Evolutionary conservation across 2,113 vertebrate genomes (phyloP).

Genomic region (Epinephelus lanceolatus): DNA sequence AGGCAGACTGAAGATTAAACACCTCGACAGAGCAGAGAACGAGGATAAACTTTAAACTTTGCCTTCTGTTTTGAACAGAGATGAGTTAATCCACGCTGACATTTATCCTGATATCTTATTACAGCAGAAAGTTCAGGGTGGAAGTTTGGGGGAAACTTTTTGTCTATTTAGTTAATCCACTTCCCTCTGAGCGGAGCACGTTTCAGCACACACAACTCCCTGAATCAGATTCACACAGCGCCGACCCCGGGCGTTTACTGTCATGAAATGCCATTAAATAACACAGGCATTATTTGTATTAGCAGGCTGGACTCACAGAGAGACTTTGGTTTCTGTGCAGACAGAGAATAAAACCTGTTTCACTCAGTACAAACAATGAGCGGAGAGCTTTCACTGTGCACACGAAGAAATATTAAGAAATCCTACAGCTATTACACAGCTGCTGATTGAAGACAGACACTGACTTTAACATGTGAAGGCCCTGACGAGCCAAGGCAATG

Average conservation of each 20-base stretch:
- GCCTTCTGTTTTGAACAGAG: background rate
- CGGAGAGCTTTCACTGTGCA: too few relatives aligned
- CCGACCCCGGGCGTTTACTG: background rate
- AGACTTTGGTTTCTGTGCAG: background rate
- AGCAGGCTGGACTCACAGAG: background rate
- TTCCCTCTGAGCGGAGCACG: background rate
- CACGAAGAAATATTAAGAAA: too few relatives aligned
- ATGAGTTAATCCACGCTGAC: constrained; percentile 24
- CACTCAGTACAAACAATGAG: background rate
- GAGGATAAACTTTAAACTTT: background rate
- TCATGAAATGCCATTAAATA: background rate
- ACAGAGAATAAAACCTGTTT: background rate
- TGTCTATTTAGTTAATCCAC: constrained; percentile 29
- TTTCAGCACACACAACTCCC: background rate
- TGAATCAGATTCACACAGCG: constrained; percentile 2
- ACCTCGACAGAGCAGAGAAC: background rate
- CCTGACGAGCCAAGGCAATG: too few relatives aligned
- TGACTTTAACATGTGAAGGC: too few relatives aligned
- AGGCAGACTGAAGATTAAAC: background rate
- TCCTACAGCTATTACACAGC: too few relatives aligned
- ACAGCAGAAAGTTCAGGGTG: background rate
- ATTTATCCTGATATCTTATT: constrained; percentile 28
- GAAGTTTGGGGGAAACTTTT: constrained; percentile 16
- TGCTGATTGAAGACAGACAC: too few relatives aligned
- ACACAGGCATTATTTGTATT: background rate